Base-by-base conservation (phyloP, 2,888 invertebrate genomes). In the Agrochola macilenta region DNA sequence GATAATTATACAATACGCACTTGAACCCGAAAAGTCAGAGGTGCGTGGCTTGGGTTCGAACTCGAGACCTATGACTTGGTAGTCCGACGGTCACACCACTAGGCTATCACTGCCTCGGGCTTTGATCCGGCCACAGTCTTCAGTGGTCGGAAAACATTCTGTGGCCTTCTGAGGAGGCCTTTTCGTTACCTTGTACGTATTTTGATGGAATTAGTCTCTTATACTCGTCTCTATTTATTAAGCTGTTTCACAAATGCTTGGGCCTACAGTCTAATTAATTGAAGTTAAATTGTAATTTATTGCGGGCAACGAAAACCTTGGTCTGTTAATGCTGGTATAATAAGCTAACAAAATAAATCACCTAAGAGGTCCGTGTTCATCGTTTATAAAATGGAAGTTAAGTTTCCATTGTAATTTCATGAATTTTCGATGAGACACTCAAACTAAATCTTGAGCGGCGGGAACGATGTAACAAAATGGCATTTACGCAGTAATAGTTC, bases 251-350 rank as follows among this genome's bases (percentile, higher is more conserved):
- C 17, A 35, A 46, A 74, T 12, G 43, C 23, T 57, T 46, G 17
- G 57, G n/a, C 7, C 43, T 20, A n/a, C 30, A 20, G 2, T 72
- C 23, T 54, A 30, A 71, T 39, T 54, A 30, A 57, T 57, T 57
- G 43, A 30, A 57, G n/a, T 57, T 30, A 61, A 23, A 57, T 61
- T 78, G 0, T 26, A 63, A 78, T 66, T 66, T 11, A 46, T 20
- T 72, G 20, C n/a, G n/a, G 12, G 20, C 17, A 35, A 20, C 60
- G 17, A 46, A 43, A 74, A 39, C 9, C 26, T 26, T 60, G 17
- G 26, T 35, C 35, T 17, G 14, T 26, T n/a, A 46, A 63, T 54
- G 9, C 17, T 23, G 43, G 23, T 49, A 39, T 71, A 49, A 30
- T 66, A 52, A 43, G n/a, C 23, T 30, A 11, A 20, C 23, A 5